phyloP scores from a whole-genome alignment of 2,113 vertebrate genomes.

The Apodemus sylvaticus region DNA sequence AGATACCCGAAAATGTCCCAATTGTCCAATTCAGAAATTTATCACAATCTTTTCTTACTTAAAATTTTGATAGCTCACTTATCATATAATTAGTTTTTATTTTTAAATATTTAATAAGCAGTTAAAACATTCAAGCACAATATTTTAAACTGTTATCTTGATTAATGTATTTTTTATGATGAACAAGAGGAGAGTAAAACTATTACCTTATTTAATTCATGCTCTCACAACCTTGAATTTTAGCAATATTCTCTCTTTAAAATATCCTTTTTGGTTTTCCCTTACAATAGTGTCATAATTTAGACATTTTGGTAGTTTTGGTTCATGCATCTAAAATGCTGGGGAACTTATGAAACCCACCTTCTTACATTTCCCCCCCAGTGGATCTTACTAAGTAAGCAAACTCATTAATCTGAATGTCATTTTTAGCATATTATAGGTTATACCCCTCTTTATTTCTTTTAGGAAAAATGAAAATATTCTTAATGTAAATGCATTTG shows the following conservation, averaged over 20 bases:
- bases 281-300: background rate
- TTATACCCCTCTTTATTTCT: background rate
- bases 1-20: background rate
- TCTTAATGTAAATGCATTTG: background rate
- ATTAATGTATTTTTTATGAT: background rate
- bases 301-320: background rate
- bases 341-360: background rate
- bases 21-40: background rate
- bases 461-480: background rate
- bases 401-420: background rate
- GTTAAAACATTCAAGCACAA: background rate
- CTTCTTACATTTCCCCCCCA: too few relatives aligned
- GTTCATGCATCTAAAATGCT: background rate
- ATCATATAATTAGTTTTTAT: background rate
- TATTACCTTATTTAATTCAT: background rate
- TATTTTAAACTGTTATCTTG: background rate
- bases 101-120: background rate
- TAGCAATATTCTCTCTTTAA: background rate
- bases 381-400: background rate
- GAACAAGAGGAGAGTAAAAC: background rate
- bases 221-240: background rate
- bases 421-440: background rate
- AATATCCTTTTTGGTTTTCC: background rate
- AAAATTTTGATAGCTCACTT: conserved; percentile 9
- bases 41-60: background rate